Conservation (phyloP, 2,797 vertebrate genomes). For the Enteromius mattozi region DNA sequence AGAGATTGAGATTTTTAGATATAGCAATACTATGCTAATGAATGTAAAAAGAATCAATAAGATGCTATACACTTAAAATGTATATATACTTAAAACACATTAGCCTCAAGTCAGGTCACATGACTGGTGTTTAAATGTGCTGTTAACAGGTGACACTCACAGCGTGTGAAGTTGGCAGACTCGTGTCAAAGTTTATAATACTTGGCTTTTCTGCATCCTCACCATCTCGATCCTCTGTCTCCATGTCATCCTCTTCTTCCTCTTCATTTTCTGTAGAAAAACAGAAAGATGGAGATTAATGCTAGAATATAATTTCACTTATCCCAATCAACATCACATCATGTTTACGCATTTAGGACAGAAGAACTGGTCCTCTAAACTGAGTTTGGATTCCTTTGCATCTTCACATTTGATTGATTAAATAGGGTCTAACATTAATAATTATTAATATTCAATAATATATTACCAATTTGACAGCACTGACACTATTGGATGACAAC, state of each 20-base stretch:
- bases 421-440: background rate
- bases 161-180: slow-evolving; percentile 93
- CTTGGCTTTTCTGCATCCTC: slow-evolving; percentile 87
- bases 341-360: background rate
- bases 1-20: background rate
- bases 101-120: slow-evolving; percentile 27
- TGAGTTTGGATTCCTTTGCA: background rate
- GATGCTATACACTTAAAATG: background rate
- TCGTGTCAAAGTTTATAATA: slow-evolving; percentile 95
- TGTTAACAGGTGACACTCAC: slow-evolving; percentile 74
- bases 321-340: background rate
- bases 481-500: background rate
- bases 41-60: background rate
- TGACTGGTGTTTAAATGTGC: background rate
- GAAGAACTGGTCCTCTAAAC: background rate
- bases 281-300: background rate
- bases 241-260: slow-evolving; percentile 93
- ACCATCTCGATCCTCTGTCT: slow-evolving; percentile 90
- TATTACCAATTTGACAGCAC: background rate
- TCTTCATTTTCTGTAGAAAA: slow-evolving; percentile 83
- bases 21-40: background rate
- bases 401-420: background rate
- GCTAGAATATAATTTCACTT: background rate
- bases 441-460: background rate
- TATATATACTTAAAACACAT: background rate